A percentile compares a stretch with the other conserved stretches of the same genome.
Evolutionary conservation across 2,888 invertebrate genomes (phyloP).

Genomic region (Aromia moschata): DNA sequence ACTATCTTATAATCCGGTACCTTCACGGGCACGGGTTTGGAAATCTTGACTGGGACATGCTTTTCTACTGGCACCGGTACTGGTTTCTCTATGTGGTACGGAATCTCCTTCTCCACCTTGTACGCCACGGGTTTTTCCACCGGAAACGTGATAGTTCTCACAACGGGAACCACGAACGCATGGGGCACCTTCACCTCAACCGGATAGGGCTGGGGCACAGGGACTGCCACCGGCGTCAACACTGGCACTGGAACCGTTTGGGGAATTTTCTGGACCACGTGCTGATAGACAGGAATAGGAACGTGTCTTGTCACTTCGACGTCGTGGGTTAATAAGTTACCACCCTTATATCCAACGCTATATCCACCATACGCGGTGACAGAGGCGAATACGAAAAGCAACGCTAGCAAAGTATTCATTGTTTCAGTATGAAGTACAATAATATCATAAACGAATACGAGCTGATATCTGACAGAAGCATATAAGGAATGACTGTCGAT

Average conservation of each 20-base stretch:
- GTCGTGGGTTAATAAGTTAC: slow-evolving; percentile 66
- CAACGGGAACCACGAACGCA: slow-evolving; percentile 73
- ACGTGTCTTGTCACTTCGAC: slow-evolving; percentile 75
- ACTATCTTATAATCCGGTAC: slow-evolving; percentile 78
- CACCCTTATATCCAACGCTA: slow-evolving; percentile 41
- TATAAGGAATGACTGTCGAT: too few relatives aligned
- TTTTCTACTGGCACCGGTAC: slow-evolving; percentile 76
- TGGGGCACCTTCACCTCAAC: slow-evolving; percentile 75
- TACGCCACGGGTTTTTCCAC: slow-evolving; percentile 79
- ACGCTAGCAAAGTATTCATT: neutral
- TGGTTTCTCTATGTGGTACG: slow-evolving; percentile 73
- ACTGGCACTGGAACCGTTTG: slow-evolving; percentile 70
- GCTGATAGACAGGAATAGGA: slow-evolving; percentile 65
- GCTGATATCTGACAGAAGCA: too few relatives aligned
- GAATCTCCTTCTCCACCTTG: slow-evolving; percentile 73
- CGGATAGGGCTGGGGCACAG: slow-evolving; percentile 74
- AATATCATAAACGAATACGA: too few relatives aligned
- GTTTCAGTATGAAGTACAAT: neutral
- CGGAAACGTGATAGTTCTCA: slow-evolving; percentile 74
- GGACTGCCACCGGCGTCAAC: slow-evolving; percentile 74
- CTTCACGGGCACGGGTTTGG: slow-evolving; percentile 75
- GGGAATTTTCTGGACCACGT: slow-evolving; percentile 63
- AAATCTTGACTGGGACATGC: slow-evolving; percentile 73
- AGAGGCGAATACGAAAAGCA: neutral
- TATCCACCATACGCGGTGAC: neutral